Evolutionary conservation across 2,888 invertebrate genomes (phyloP), one percentile per base, ranked within the genome.

Genomic region (Margaritifera margaritifera): DNA sequence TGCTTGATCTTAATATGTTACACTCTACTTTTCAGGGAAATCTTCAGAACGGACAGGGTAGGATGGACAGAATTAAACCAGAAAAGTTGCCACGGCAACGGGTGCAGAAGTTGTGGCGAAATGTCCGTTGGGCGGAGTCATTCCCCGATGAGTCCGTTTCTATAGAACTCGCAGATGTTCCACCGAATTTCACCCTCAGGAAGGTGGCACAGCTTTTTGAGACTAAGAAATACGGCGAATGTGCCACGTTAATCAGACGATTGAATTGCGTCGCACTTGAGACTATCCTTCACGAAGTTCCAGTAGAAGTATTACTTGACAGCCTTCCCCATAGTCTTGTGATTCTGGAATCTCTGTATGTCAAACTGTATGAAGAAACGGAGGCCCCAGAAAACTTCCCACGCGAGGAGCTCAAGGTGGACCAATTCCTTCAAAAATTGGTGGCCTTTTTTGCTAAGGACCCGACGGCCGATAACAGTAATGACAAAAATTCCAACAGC

Each of bases 241-340:
- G 96, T 8, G 96, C 96, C 0, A 93, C 94, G 58, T 94, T 96
- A 69, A 92, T 97, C 75, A 93, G 94, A 59, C 92, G 95, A 58
- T 91, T 97, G 24, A 95, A 95, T 6, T 93, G 94, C 56, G 94
- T 94, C 1, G 95, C 96, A 4, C 92, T 97, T 80, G 94, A 94
- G 75, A 83, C 84, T 68, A 90, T 91, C 74, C 79, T 91, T 55
- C 80, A 87, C 1, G 96, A 96, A 77, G 91, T 97, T 76, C 97
- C 97, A 0, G 92, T 96, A 64, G 96, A 96, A 88, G 91, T 96
- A 79, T 92, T 97, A 80, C 93, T 96, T n/a, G 96, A 96, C 81
- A 94, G 96, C 4, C 91, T 97, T 89, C 97, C 97, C 1, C 95
- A 95, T 88, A 95, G 95, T 24, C 93, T 97, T 2, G 94, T 95